A percentile compares a stretch with the other conserved stretches of the same genome.
phyloP scores from a whole-genome alignment of 2,797 vertebrate species.

The Toxotes lorentzi region DNA sequence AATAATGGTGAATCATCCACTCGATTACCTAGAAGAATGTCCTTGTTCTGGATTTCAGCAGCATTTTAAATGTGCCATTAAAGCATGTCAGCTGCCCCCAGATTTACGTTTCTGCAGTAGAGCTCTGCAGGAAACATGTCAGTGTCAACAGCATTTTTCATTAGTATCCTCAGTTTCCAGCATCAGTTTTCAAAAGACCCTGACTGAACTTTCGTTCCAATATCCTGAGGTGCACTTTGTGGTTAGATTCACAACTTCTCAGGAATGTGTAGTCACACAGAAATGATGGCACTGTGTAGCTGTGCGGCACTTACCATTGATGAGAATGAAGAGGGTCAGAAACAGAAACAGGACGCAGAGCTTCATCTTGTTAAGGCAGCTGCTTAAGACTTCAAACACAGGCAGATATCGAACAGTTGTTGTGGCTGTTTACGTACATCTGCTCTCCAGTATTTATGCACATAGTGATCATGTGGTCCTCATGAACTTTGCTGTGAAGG shows the following conservation, averaged over 20 bases:
- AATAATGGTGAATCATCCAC: background rate
- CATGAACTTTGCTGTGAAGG: slow-evolving; percentile 5
- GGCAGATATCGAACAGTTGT: background rate
- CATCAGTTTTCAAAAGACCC: background rate
- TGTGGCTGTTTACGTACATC: background rate
- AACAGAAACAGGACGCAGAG: slow-evolving; percentile 62
- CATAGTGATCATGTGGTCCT: slow-evolving; percentile 70
- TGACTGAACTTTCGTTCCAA: background rate
- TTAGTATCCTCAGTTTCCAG: background rate
- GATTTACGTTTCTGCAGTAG: too few species aligned
- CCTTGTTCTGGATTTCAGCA: background rate
- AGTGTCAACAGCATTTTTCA: too few species aligned
- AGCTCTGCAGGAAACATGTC: too few species aligned
- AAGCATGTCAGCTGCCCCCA: background rate
- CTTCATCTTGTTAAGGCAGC: slow-evolving; percentile 68
- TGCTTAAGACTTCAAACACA: background rate
- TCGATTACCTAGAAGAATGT: background rate
- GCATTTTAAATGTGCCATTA: background rate
- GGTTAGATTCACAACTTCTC: background rate
- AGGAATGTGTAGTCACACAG: background rate
- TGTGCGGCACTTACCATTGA: slow-evolving; percentile 45
- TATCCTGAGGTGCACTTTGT: too few species aligned
- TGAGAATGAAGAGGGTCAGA: slow-evolving; percentile 43
- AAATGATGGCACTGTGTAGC: background rate
- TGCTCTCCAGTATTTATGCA: slow-evolving; percentile 51